These are phyloP conservation scores for Tragelaphus eurycerus DNA, from an alignment of 2,797 vertebrate genomes.

Conservation along the genomic window DNA sequence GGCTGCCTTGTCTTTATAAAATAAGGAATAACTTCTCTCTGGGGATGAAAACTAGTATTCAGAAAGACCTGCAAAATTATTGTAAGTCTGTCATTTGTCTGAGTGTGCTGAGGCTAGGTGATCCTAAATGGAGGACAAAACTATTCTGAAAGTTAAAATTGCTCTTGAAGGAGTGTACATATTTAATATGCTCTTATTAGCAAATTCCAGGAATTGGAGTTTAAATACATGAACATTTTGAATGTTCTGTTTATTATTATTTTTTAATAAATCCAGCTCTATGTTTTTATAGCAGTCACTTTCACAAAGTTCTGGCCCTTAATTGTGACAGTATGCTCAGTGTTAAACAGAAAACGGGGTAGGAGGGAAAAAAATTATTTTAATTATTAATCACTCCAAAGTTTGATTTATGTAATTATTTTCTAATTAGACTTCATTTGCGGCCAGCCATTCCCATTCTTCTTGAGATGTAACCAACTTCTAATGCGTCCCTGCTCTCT, in stretches of 20 bases:
- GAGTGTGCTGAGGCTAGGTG: neutral
- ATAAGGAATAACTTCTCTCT: neutral
- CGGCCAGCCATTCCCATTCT: neutral
- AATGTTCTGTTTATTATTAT: neutral
- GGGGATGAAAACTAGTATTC: neutral
- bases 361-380: neutral
- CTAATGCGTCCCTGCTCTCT: neutral
- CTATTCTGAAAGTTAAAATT: constrained; percentile 5
- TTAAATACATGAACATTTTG: constrained; percentile 29
- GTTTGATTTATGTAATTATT: constrained; percentile 21
- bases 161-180: neutral
- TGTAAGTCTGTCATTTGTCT: neutral
- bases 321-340: neutral
- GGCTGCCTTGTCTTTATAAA: neutral
- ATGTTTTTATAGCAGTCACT: neutral
- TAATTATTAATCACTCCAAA: constrained; percentile 3
- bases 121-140: neutral
- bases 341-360: neutral
- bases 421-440: neutral
- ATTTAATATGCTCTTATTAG: constrained; percentile 35
- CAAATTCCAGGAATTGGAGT: neutral
- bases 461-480: neutral
- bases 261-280: neutral
- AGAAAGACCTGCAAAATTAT: neutral
- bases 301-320: constrained; percentile 2